Percentiles rank a stretch among this genome's conserved stretches.
Conservation (phyloP, 2,113 vertebrate species). For the Austrofundulus limnaeus region DNA sequence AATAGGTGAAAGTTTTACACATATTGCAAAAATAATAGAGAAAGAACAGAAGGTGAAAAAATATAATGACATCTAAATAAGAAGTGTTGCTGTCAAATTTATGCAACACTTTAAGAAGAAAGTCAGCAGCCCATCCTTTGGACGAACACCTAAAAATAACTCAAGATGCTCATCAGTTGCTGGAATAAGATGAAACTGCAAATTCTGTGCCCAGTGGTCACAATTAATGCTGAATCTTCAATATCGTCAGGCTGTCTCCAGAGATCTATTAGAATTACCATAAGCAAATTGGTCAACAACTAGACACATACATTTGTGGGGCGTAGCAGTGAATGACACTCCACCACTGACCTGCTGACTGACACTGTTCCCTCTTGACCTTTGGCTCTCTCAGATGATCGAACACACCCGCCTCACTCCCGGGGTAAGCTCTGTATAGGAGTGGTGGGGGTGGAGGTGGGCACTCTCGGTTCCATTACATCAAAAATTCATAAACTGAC, state of each 20-base stretch:
- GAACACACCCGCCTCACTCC: conserved; percentile 43
- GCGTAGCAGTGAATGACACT: conserved; percentile 41
- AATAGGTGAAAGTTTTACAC: too few species aligned
- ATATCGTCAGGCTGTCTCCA: conserved; percentile 51
- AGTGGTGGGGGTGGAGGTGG: neutral
- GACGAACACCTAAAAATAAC: conserved; percentile 64
- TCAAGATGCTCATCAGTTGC: conserved; percentile 57
- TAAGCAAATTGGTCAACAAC: conserved; percentile 72
- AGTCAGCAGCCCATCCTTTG: conserved; percentile 22
- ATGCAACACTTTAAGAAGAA: conserved; percentile 24
- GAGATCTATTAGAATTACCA: conserved; percentile 69
- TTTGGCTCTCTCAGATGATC: conserved; percentile 62
- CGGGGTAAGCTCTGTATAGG: conserved; percentile 37
- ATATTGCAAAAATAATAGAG: too few species aligned
- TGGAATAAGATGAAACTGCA: conserved; percentile 66
- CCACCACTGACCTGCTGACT: conserved; percentile 41
- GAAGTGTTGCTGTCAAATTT: conserved; percentile 26
- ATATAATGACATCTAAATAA: neutral
- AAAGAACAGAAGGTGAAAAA: neutral
- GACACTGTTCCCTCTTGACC: conserved; percentile 48
- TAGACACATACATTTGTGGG: conserved; percentile 43
- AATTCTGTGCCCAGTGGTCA: conserved; percentile 62
- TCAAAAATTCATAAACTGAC: conserved; percentile 69
- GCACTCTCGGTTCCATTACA: conserved; percentile 44
- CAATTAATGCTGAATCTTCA: conserved; percentile 69